A percentile compares a stretch with the other conserved stretches of the same genome.
phyloP scores from a whole-genome alignment of 2,113 vertebrate species.

The Phyllopteryx taeniolatus region DNA sequence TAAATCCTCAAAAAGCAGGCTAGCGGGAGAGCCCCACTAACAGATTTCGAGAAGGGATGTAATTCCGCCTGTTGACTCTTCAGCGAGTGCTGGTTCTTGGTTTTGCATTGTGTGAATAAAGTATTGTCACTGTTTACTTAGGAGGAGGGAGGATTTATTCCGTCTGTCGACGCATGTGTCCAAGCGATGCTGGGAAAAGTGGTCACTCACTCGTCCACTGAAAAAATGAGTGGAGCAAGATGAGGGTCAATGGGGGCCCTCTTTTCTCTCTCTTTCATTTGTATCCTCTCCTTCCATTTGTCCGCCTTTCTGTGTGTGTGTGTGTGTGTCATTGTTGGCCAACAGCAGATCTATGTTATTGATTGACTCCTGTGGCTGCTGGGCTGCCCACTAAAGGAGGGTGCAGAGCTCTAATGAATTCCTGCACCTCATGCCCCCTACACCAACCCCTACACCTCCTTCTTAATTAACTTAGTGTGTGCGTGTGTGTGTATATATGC shows the following conservation, averaged over 20 bases:
- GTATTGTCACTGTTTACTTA: conserved; percentile 41
- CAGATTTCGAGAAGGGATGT: not conserved
- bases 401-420: conserved; percentile 79
- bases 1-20: conserved; percentile 28
- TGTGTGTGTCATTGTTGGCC: conserved; percentile 63
- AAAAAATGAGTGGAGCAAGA: conserved; percentile 66
- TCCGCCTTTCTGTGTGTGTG: conserved; percentile 43
- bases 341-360: conserved; percentile 77
- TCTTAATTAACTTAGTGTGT: conserved; percentile 81
- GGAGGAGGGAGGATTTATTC: conserved; percentile 48
- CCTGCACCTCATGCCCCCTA: conserved; percentile 71
- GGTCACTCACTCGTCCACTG: conserved; percentile 62
- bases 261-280: conserved; percentile 48
- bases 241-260: conserved; percentile 61
- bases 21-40: conserved; percentile 2
- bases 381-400: conserved; percentile 73
- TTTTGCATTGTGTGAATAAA: conserved; percentile 33
- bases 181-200: conserved; percentile 59
- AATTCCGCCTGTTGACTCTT: not conserved
- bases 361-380: conserved; percentile 76
- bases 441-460: conserved; percentile 73
- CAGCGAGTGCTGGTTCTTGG: conserved; percentile 4
- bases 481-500: conserved; percentile 40
- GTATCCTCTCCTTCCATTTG: conserved; percentile 47
- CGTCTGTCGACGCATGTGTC: conserved; percentile 53